phyloP scores from a whole-genome alignment of 2,888 invertebrate species.

The Augochlorella aurata region DNA sequence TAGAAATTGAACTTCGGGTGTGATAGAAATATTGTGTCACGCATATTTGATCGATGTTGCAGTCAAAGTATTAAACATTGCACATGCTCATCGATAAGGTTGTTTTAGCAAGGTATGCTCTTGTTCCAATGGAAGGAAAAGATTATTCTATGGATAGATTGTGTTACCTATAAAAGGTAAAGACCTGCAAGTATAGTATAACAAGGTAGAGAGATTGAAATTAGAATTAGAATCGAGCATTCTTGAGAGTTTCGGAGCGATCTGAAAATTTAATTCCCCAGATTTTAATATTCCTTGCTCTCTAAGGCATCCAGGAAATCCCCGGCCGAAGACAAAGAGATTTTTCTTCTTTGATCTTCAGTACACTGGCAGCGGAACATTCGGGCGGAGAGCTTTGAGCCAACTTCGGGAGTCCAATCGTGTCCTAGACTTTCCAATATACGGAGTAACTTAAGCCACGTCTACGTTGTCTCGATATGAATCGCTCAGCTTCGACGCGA shows the following conservation, averaged over 20 bases:
- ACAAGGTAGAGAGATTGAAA: background rate
- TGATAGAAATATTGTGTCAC: too few species aligned
- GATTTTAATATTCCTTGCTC: constrained; percentile 57
- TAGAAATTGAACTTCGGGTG: too few species aligned
- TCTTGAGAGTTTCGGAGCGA: background rate
- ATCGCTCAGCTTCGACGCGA: background rate
- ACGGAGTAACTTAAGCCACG: constrained; percentile 2
- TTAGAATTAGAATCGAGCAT: constrained; percentile 7
- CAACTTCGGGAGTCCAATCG: constrained; percentile 50
- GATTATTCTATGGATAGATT: background rate
- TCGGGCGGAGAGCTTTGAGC: constrained; percentile 44
- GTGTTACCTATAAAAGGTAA: background rate
- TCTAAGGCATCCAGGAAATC: constrained; percentile 33
- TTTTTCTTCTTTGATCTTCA: constrained; percentile 58
- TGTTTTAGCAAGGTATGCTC: background rate
- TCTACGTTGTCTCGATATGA: background rate
- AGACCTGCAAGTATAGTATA: background rate
- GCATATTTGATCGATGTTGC: too few species aligned
- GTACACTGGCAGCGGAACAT: constrained; percentile 36
- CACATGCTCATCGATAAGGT: background rate
- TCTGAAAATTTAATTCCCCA: constrained; percentile 42
- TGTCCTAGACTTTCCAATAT: constrained; percentile 31
- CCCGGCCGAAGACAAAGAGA: constrained; percentile 45
- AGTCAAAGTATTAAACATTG: too few species aligned
- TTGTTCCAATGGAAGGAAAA: background rate